These are phyloP conservation scores for Doryteuthis pealeii DNA, from an alignment of 1,140 invertebrate species.

Conservation along the genomic window DNA sequence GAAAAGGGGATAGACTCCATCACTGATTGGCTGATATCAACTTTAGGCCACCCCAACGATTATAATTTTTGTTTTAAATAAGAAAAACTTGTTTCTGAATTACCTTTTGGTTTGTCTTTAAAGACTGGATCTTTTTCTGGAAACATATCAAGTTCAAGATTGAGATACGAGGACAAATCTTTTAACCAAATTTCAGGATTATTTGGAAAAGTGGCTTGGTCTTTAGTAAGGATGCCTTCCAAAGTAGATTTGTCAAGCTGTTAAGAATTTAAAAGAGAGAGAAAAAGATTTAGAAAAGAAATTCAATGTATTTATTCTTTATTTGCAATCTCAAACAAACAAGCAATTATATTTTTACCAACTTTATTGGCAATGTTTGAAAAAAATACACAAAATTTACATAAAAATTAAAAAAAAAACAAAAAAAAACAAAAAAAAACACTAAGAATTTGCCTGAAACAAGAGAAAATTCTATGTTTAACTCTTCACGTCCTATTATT, in stretches of 20 bases:
- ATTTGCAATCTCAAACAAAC: background rate
- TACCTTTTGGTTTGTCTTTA: slow-evolving; percentile 51
- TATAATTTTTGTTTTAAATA: too few species aligned
- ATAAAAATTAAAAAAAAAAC: too few species aligned
- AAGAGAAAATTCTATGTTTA: too few species aligned
- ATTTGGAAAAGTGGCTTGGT: slow-evolving; percentile 54
- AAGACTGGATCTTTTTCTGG: slow-evolving; percentile 50
- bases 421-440: too few species aligned
- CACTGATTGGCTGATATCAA: too few species aligned
- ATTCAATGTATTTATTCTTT: background rate
- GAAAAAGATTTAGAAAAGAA: background rate
- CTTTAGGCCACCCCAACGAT: too few species aligned
- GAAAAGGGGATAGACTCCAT: too few species aligned
- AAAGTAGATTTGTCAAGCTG: slow-evolving; percentile 49
- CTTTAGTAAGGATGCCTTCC: slow-evolving; percentile 45
- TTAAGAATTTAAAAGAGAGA: slow-evolving; percentile 20
- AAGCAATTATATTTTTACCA: background rate
- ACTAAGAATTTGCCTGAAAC: too few species aligned
- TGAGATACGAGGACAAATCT: slow-evolving; percentile 58
- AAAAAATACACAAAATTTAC: too few species aligned
- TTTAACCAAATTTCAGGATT: slow-evolving; percentile 59
- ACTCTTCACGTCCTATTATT: too few species aligned
- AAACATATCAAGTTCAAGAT: slow-evolving; percentile 55
- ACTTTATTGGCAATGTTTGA: background rate
- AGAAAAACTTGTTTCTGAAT: too few species aligned